These are phyloP conservation scores for Emmelina monodactyla DNA, from an alignment of 2,888 invertebrate species.

Conservation along the genomic window DNA sequence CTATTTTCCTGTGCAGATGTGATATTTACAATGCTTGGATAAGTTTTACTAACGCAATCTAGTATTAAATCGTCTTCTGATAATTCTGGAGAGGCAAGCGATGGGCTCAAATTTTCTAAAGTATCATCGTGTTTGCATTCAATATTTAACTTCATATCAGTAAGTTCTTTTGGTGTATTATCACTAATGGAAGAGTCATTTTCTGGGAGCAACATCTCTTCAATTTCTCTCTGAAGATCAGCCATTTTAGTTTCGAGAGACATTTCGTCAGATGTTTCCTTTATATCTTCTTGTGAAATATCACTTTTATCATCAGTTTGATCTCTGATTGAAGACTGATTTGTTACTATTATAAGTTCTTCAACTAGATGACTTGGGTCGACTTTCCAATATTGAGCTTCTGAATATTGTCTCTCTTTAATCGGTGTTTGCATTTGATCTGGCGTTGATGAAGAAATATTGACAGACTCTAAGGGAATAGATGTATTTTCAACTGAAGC, in stretches of 20 bases:
- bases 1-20: not conserved
- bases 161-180: conserved; percentile 37
- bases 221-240: conserved; percentile 55
- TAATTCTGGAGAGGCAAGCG: conserved; percentile 40
- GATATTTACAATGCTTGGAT: not conserved
- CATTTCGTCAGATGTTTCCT: conserved; percentile 15
- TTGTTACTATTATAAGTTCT: conserved; percentile 30
- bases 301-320: not conserved
- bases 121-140: conserved; percentile 39
- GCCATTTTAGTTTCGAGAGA: conserved; percentile 58
- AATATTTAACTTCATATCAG: conserved; percentile 30
- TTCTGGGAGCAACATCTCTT: conserved; percentile 55
- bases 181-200: conserved; percentile 50
- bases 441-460: conserved; percentile 28
- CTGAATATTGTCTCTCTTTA: conserved; percentile 49
- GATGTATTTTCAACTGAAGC: not conserved
- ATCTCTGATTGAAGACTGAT: conserved; percentile 16
- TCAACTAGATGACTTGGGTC: conserved; percentile 32
- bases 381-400: conserved; percentile 54
- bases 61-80: conserved; percentile 22
- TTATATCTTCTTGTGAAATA: not conserved
- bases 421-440: conserved; percentile 48
- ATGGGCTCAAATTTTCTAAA: conserved; percentile 36
- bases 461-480: not conserved
- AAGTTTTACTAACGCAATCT: not conserved